Conservation (phyloP, 2,888 invertebrate genomes). For the Cantharis flavilabris region DNA sequence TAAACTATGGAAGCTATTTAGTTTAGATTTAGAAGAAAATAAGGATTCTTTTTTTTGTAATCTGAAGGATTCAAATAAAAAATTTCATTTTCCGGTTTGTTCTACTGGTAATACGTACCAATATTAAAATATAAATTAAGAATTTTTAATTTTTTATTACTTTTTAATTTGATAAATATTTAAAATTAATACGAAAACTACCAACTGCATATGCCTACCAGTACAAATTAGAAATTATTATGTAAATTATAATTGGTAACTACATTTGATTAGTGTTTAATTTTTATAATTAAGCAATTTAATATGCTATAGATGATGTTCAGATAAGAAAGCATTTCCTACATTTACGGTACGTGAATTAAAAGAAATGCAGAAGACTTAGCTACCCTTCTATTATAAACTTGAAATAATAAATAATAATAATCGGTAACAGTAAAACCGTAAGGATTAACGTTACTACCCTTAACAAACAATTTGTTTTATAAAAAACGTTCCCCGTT, state of each 20-base stretch:
- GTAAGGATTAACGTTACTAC: neutral
- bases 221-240: neutral
- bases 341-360: neutral
- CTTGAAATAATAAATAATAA: neutral
- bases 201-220: neutral
- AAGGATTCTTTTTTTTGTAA: too few relatives aligned
- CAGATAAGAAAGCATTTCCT: neutral
- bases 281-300: neutral
- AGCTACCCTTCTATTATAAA: too few relatives aligned
- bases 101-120: too few relatives aligned
- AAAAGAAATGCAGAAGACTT: too few relatives aligned
- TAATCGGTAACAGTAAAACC: neutral
- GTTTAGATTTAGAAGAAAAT: too few relatives aligned
- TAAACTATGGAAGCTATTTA: too few relatives aligned
- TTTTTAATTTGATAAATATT: neutral
- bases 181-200: neutral
- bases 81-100: too few relatives aligned
- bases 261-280: neutral
- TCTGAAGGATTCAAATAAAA: too few relatives aligned
- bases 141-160: too few relatives aligned
- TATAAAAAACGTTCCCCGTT: slow-evolving; percentile 20
- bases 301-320: neutral
- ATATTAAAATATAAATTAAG: too few relatives aligned
- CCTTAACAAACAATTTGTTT: slow-evolving; percentile 3
- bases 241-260: neutral